phyloP scores from a whole-genome alignment of 2,888 invertebrate species.

The Drymonia ruficornis region DNA sequence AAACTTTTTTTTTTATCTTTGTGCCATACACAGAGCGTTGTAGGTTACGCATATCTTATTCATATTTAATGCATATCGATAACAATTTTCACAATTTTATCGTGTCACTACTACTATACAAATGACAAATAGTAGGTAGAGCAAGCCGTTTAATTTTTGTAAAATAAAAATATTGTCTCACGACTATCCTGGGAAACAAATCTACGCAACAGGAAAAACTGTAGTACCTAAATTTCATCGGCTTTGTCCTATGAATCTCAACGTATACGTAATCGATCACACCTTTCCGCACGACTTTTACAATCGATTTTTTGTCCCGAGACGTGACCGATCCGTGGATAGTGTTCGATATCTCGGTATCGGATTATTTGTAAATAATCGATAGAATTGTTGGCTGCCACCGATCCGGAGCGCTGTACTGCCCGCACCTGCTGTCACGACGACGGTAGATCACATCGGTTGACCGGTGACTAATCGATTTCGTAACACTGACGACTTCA shows the following conservation, averaged over 20 bases:
- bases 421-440: slow-evolving; percentile 69
- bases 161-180: not conserved
- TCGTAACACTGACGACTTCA: slow-evolving; percentile 70
- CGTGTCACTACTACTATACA: too few species aligned
- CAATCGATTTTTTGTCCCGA: slow-evolving; percentile 67
- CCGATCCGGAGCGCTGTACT: slow-evolving; percentile 59
- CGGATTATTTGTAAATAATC: slow-evolving; percentile 75
- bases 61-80: not conserved
- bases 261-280: slow-evolving; percentile 48
- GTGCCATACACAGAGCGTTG: slow-evolving; percentile 7
- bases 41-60: not conserved
- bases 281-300: slow-evolving; percentile 73
- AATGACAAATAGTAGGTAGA: too few species aligned
- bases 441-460: slow-evolving; percentile 73
- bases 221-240: slow-evolving; percentile 16
- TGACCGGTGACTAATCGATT: slow-evolving; percentile 74
- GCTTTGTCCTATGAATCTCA: slow-evolving; percentile 16
- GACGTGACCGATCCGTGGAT: slow-evolving; percentile 67
- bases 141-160: too few species aligned
- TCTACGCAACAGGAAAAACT: slow-evolving; percentile 20
- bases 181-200: not conserved
- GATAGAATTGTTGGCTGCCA: slow-evolving; percentile 64
- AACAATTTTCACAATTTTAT: not conserved
- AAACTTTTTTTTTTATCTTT: slow-evolving; percentile 38
- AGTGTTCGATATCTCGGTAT: slow-evolving; percentile 49